A percentile compares a stretch with the other conserved stretches of the same genome.
phyloP scores from a whole-genome alignment of 2,113 vertebrate genomes.

The Eurystomus gularis region DNA sequence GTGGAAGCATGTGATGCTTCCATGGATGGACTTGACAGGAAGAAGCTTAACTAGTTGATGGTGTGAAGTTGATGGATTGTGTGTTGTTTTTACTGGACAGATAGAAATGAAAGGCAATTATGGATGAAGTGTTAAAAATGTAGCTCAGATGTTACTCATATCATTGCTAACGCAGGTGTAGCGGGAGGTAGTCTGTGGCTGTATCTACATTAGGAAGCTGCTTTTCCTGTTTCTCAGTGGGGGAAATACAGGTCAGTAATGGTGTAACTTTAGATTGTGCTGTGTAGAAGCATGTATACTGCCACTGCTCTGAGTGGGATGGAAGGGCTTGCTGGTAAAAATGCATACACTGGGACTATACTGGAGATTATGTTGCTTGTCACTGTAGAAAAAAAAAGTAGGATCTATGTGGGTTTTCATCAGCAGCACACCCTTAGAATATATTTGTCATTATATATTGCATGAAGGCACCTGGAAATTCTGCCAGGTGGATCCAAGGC shows the following conservation, averaged over 20 bases:
- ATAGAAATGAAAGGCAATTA: not conserved
- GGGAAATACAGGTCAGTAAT: not conserved
- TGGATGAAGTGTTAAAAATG: not conserved
- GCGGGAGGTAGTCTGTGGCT: not conserved
- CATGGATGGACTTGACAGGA: not conserved
- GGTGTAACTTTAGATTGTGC: not conserved
- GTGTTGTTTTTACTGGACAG: constrained; percentile 4
- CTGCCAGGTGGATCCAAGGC: not conserved
- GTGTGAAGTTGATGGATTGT: not conserved
- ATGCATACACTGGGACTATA: not conserved
- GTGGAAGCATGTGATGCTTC: not conserved
- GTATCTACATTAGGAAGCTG: not conserved
- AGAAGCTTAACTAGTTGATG: not conserved
- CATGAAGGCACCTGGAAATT: not conserved
- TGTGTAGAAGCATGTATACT: not conserved
- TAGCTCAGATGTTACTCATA: not conserved
- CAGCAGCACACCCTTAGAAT: not conserved
- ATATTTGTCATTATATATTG: not conserved
- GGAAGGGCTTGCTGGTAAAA: not conserved
- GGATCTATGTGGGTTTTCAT: not conserved
- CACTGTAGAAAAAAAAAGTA: not conserved
- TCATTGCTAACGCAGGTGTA: not conserved
- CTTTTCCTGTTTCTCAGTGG: not conserved
- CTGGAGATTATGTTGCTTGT: not conserved
- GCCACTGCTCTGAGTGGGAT: not conserved